A percentile compares a stretch with the other conserved stretches of the same genome.
phyloP scores from a whole-genome alignment of 2,888 invertebrate genomes.

The Chloromyia formosa region DNA sequence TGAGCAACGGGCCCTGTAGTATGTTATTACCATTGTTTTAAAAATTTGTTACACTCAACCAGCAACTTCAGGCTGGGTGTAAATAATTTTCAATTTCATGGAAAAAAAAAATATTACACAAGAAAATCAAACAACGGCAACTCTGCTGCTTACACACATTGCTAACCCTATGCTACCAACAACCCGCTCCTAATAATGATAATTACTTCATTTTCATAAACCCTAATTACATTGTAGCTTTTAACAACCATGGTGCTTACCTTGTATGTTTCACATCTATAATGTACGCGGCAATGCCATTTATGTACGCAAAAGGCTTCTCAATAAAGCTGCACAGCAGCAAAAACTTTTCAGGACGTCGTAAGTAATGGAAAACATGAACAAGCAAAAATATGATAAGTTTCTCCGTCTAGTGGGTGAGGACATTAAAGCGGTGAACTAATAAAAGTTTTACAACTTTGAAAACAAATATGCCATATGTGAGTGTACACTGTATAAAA shows the following conservation, averaged over 20 bases:
- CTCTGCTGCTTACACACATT: too few relatives aligned
- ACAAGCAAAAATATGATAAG: not conserved
- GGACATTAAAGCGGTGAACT: constrained; percentile 19
- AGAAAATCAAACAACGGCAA: too few relatives aligned
- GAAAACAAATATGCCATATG: constrained; percentile 9
- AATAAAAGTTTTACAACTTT: constrained; percentile 29
- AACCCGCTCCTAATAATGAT: not conserved
- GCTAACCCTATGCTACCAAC: not conserved
- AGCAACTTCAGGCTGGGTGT: too few relatives aligned
- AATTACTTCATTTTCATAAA: not conserved
- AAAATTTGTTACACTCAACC: too few relatives aligned
- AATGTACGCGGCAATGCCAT: too few relatives aligned
- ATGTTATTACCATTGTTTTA: too few relatives aligned
- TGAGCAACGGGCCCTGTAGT: too few relatives aligned
- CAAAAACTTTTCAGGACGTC: not conserved
- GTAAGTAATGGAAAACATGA: not conserved
- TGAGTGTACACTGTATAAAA: too few relatives aligned
- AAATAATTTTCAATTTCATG: too few relatives aligned
- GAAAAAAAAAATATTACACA: too few relatives aligned
- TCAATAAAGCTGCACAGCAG: not conserved
- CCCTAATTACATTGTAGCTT: not conserved
- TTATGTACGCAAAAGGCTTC: not conserved
- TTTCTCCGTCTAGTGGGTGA: constrained; percentile 1
- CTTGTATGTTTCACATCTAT: too few relatives aligned
- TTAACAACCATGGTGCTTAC: not conserved